These are phyloP conservation scores for Drosophila mayaguana DNA, from an alignment of 2,888 invertebrate genomes.

Conservation along the genomic window DNA sequence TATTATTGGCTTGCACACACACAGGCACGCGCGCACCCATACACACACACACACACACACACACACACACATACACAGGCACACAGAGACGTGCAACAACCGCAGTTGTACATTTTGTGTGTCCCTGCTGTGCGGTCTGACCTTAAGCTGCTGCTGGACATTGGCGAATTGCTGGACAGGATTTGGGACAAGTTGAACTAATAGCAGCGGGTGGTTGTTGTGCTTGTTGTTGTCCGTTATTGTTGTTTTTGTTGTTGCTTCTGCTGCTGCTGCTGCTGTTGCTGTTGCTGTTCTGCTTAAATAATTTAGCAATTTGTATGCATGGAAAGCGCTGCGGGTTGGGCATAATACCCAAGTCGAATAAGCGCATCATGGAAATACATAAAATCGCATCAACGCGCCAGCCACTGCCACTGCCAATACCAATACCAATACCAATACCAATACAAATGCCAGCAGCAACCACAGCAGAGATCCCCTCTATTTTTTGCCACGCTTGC, in stretches of 20 bases:
- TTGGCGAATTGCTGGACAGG: constrained; percentile 51
- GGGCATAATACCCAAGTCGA: constrained; percentile 73
- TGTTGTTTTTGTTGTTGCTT: neutral
- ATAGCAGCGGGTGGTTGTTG: constrained; percentile 54
- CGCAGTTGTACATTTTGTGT: constrained; percentile 37
- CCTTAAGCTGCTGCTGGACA: constrained; percentile 60
- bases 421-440: constrained; percentile 9
- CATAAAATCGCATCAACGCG: constrained; percentile 76
- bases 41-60: constrained; percentile 7
- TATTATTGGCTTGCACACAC: constrained; percentile 67
- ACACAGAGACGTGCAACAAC: neutral
- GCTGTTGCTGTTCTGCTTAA: constrained; percentile 60
- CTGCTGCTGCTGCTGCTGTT: constrained; percentile 3
- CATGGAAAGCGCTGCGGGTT: constrained; percentile 74
- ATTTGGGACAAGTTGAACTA: constrained; percentile 58
- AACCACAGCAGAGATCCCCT: constrained; percentile 11
- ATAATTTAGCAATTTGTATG: constrained; percentile 81
- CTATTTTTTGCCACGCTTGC: neutral
- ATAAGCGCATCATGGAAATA: constrained; percentile 78
- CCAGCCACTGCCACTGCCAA: constrained; percentile 17
- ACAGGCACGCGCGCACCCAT: constrained; percentile 6
- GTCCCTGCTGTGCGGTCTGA: constrained; percentile 54
- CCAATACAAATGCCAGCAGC: constrained; percentile 11
- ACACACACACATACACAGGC: neutral
- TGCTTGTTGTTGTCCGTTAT: constrained; percentile 7